Conservation (phyloP, 1,140 invertebrate species). For the Druon quercuslanigerum region DNA sequence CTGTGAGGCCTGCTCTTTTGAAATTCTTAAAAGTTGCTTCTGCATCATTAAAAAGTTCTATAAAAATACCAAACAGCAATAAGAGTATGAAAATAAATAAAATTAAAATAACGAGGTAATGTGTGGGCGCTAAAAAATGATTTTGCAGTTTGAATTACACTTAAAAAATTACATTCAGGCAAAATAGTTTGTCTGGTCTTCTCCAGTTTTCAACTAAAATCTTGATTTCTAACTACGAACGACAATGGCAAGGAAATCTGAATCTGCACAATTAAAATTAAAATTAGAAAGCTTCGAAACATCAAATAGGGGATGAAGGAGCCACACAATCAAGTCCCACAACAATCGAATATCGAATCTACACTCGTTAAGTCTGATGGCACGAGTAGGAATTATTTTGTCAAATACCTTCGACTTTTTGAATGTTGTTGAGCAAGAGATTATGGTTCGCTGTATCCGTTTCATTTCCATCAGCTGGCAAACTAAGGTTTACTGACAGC, state of each 20-base stretch:
- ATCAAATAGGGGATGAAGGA: neutral
- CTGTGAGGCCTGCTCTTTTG: no score
- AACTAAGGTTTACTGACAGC: constrained; percentile 67
- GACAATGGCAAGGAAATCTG: neutral
- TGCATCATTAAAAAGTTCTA: neutral
- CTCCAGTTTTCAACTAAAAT: constrained; percentile 23
- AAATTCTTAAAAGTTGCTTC: no score
- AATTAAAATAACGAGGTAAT: constrained; percentile 32
- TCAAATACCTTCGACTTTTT: constrained; percentile 81
- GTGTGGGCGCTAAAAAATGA: constrained; percentile 34
- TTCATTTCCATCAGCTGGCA: constrained; percentile 69
- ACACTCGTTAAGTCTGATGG: constrained; percentile 13
- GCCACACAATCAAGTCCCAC: constrained; percentile 24
- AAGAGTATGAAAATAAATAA: constrained; percentile 18
- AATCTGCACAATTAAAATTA: constrained; percentile 16
- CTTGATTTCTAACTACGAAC: constrained; percentile 16
- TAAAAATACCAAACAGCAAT: constrained; percentile 33
- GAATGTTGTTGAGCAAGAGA: constrained; percentile 83
- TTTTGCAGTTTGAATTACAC: neutral
- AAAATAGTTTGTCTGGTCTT: neutral
- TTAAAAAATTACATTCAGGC: constrained; percentile 20
- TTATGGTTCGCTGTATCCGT: constrained; percentile 73
- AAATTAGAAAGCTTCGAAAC: neutral
- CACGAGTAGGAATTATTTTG: neutral
- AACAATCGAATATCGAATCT: constrained; percentile 17